These are phyloP conservation scores for Adelges cooleyi DNA, from an alignment of 1,140 invertebrate species.

Conservation along the genomic window DNA sequence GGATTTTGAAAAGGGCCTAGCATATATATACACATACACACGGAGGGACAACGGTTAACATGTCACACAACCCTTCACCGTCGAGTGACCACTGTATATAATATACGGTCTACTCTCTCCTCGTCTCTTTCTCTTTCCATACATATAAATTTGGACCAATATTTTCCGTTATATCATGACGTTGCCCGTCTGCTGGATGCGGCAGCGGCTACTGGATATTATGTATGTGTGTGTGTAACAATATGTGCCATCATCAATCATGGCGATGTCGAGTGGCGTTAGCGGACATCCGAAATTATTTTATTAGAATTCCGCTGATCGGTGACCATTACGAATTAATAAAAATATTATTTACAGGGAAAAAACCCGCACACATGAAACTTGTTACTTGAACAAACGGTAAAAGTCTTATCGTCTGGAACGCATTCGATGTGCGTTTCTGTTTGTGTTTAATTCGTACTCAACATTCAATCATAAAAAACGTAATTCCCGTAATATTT, in stretches of 20 bases:
- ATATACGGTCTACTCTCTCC: neutral
- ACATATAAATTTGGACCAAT: neutral
- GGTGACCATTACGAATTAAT: no score
- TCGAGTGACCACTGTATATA: neutral
- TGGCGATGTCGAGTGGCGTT: neutral
- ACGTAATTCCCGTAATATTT: no score
- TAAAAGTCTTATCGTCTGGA: no score
- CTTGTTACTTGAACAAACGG: no score
- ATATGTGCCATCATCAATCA: slow-evolving; percentile 21
- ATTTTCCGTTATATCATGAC: neutral
- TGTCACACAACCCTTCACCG: slow-evolving; percentile 16
- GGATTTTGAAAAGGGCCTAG: slow-evolving; percentile 14
- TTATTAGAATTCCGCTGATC: no score
- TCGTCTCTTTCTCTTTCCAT: neutral
- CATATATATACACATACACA: neutral
- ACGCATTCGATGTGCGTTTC: no score
- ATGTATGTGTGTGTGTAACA: neutral
- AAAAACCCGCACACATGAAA: no score
- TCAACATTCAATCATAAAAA: no score
- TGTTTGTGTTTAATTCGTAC: no score
- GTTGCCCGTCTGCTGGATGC: no score
- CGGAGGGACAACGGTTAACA: slow-evolving; percentile 9
- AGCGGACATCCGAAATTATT: neutral
- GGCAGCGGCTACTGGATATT: neutral
- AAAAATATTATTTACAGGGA: no score